Percentiles rank a stretch among this genome's conserved stretches.
Conservation (phyloP, 2,113 vertebrate species). For the Lucifuga dentata region DNA sequence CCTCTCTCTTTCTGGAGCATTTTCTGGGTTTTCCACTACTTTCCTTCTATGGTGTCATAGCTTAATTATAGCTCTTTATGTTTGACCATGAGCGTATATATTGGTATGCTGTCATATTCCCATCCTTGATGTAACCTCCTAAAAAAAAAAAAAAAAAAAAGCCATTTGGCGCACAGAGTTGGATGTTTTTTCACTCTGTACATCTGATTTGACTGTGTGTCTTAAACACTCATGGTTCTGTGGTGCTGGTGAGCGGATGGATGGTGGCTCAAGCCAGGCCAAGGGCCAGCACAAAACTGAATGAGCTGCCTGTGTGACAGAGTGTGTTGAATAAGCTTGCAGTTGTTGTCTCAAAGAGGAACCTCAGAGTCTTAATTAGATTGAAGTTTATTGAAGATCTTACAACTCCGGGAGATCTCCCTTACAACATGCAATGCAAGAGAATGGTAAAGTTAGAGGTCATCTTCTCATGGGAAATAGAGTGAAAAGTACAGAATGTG, state of each 20-base stretch:
- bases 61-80: conserved; percentile 66
- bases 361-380: no score
- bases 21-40: conserved; percentile 78
- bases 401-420: no score
- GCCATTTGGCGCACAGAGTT: conserved; percentile 15
- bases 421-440: no score
- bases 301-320: conserved; percentile 45
- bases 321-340: no score
- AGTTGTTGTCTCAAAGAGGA: no score
- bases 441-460: no score
- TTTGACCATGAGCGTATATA: conserved; percentile 26
- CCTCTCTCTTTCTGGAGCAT: conserved; percentile 67
- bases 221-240: conserved; percentile 52
- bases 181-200: conserved; percentile 34
- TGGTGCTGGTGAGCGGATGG: conserved; percentile 50
- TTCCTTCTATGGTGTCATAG: conserved; percentile 72
- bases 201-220: conserved; percentile 46
- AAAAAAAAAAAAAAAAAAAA: conserved; percentile 59
- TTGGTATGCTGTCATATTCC: conserved; percentile 68
- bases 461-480: no score
- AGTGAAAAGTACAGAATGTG: no score
- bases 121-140: conserved; percentile 64
- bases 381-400: no score
- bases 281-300: conserved; percentile 39
- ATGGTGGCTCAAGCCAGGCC: conserved; percentile 26